Evolutionary conservation across 2,113 vertebrate genomes (phyloP).

Genomic region (Austrofundulus limnaeus): DNA sequence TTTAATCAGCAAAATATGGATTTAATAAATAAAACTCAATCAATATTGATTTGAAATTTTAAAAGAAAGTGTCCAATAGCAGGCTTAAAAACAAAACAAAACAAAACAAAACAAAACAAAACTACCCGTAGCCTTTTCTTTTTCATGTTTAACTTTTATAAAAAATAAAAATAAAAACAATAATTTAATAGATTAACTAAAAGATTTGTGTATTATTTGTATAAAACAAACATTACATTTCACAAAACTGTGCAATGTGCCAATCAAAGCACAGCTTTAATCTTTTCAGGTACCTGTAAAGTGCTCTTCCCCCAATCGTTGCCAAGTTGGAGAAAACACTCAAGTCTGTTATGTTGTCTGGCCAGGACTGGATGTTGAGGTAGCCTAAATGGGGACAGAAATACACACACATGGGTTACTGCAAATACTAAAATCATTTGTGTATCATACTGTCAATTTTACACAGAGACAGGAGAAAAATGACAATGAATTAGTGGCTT

Average conservation of each 20-base stretch:
- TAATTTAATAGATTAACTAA: no score
- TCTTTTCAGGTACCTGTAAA: conserved; percentile 91
- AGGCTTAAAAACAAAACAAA: no score
- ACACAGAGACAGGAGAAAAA: conserved; percentile 36
- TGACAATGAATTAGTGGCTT: conserved; percentile 9
- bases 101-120: no score
- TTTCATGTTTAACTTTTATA: no score
- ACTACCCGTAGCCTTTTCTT: no score
- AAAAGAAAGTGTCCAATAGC: no score
- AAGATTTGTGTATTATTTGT: no score
- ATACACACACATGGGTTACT: conserved; percentile 29
- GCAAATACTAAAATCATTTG: conserved; percentile 22
- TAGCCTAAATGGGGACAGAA: conserved; percentile 79
- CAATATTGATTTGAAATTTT: no score
- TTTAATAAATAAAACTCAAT: no score
- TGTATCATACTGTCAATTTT: conserved; percentile 34
- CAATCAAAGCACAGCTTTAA: conserved; percentile 49
- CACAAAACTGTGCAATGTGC: neutral
- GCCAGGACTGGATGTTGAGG: conserved; percentile 98
- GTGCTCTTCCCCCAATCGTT: conserved; percentile 91
- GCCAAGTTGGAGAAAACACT: conserved; percentile 95
- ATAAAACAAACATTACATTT: no score
- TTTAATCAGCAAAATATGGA: no score
- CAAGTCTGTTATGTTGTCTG: conserved; percentile 96
- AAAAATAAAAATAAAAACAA: no score